phyloP scores from a whole-genome alignment of 2,113 vertebrate genomes.

The Calyptommatus sinebrachiatus region DNA sequence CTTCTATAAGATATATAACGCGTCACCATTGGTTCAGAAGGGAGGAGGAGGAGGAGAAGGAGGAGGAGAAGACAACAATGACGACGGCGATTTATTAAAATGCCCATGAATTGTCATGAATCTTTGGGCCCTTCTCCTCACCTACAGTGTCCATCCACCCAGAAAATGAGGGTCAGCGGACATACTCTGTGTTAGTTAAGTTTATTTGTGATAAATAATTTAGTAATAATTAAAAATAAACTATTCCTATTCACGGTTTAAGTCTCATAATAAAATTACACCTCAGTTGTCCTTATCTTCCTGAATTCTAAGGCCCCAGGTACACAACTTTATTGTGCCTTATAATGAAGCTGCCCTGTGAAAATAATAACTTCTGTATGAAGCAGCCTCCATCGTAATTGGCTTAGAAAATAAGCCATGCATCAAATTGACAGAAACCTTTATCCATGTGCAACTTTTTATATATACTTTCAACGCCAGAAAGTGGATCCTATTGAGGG shows the following conservation, averaged over 20 bases:
- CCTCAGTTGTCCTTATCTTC: slow-evolving; percentile 12
- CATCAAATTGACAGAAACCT: background rate
- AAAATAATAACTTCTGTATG: slow-evolving; percentile 9
- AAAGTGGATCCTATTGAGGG: background rate
- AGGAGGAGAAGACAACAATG: no score
- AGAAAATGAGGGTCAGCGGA: no score
- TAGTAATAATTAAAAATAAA: background rate
- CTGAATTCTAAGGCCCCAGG: background rate
- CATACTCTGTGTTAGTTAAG: background rate
- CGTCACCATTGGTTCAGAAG: no score
- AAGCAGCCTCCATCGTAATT: background rate
- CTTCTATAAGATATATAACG: no score
- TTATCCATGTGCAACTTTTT: background rate
- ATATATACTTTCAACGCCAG: background rate
- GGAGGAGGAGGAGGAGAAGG: no score
- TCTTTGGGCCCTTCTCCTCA: background rate
- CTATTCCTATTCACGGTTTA: background rate
- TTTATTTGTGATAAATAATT: background rate
- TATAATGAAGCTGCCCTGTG: background rate
- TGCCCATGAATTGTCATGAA: no score
- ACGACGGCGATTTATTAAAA: no score
- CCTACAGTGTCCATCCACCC: background rate
- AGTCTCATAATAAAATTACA: background rate
- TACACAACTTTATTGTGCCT: background rate
- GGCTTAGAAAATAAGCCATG: background rate